Conservation (phyloP, 2,888 invertebrate species). For the Aleiodes leptofemur region DNA sequence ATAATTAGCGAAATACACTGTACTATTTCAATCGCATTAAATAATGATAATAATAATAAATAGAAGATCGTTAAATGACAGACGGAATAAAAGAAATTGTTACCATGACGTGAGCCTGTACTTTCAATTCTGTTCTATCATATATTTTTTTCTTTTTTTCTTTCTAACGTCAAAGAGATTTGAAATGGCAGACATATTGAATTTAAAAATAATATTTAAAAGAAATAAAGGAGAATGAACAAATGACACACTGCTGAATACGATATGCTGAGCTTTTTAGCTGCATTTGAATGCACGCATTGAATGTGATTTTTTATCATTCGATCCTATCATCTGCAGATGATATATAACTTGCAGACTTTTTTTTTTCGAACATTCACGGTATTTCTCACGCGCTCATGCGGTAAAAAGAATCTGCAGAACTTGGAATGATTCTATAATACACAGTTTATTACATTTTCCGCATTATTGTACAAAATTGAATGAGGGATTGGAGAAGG, state of each 20-base stretch:
- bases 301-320: constrained; percentile 67
- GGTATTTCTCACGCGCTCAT: constrained; percentile 63
- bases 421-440: constrained; percentile 33
- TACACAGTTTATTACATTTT: constrained; percentile 22
- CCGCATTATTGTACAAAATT: constrained; percentile 5
- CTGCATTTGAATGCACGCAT: constrained; percentile 63
- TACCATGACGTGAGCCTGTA: too few relatives aligned
- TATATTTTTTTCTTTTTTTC: too few relatives aligned
- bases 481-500: not conserved
- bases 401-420: constrained; percentile 55
- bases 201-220: constrained; percentile 33
- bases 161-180: not conserved
- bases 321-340: constrained; percentile 69
- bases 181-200: not conserved
- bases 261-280: constrained; percentile 62
- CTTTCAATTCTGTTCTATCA: too few relatives aligned
- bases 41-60: too few relatives aligned
- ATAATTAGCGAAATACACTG: too few relatives aligned
- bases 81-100: too few relatives aligned
- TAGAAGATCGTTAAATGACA: too few relatives aligned
- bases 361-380: constrained; percentile 54
- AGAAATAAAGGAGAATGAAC: constrained; percentile 22
- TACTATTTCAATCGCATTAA: too few relatives aligned
- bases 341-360: constrained; percentile 66
- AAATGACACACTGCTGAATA: constrained; percentile 38